Evolutionary conservation across 2,888 invertebrate species (phyloP).

Genomic region (Amblyjoppa proteus): DNA sequence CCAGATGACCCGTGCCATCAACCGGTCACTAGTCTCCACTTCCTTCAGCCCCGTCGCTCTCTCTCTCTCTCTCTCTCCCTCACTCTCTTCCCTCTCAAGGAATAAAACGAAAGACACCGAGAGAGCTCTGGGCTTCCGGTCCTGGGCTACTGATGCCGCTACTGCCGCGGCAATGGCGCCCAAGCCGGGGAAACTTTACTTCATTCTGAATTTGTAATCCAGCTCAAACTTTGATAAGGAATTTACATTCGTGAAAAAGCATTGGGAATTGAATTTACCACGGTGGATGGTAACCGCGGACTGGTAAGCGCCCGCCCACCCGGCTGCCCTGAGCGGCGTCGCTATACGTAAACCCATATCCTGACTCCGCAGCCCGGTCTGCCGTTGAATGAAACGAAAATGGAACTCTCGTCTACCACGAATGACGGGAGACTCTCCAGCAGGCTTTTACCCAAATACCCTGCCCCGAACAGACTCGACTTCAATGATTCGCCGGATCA

Average conservation of each 20-base stretch:
- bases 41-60: conserved; percentile 2
- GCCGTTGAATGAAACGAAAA: conserved; percentile 53
- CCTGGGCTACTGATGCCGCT: neutral
- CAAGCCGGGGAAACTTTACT: conserved; percentile 74
- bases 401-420: conserved; percentile 47
- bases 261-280: conserved; percentile 74
- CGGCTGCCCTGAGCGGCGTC: conserved; percentile 31
- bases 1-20: conserved; percentile 50
- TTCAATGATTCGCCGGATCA: neutral
- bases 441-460: conserved; percentile 40
- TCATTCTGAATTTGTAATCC: conserved; percentile 80
- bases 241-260: conserved; percentile 81
- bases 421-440: conserved; percentile 26
- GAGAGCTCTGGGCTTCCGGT: conserved; percentile 4
- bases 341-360: conserved; percentile 2
- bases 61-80: neutral
- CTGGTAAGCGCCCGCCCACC: conserved; percentile 40
- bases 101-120: conserved; percentile 59
- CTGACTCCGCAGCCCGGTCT: neutral
- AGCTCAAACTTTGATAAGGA: conserved; percentile 79
- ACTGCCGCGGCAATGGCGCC: conserved; percentile 19
- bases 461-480: conserved; percentile 35
- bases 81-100: conserved; percentile 65
- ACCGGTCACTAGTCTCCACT: conserved; percentile 54
- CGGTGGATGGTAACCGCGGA: conserved; percentile 64